These are phyloP conservation scores for Pan paniscus DNA, from an alignment of 2,113 vertebrate genomes.

Conservation along the genomic window DNA sequence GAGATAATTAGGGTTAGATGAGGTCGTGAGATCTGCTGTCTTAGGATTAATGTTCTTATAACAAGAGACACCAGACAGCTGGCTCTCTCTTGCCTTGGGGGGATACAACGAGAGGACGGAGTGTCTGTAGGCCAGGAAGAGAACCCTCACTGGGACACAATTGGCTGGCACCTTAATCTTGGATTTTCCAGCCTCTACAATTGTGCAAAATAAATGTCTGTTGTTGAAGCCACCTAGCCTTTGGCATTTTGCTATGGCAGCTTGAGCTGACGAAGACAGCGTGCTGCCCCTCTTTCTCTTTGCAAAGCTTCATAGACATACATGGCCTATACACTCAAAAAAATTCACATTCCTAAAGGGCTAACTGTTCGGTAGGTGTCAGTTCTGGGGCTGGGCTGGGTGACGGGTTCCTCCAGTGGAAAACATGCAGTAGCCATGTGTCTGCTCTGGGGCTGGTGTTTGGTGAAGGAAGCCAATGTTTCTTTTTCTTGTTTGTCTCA, in stretches of 20 bases:
- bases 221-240: neutral
- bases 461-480: neutral
- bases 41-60: neutral
- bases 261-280: neutral
- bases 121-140: neutral
- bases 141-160: rapidly evolving
- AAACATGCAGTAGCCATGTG: rapidly evolving
- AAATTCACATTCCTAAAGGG: neutral
- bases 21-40: neutral
- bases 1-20: neutral
- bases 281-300: neutral
- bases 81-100: neutral
- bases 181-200: neutral
- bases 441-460: neutral
- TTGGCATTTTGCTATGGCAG: neutral
- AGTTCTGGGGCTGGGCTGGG: rapidly evolving
- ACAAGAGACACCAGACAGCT: neutral
- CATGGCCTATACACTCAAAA: neutral
- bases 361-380: neutral
- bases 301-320: neutral
- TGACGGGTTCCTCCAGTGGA: neutral
- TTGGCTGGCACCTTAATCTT: neutral
- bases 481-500: neutral
- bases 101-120: neutral
- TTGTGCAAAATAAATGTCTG: neutral